Conservation (phyloP, 2,888 invertebrate species). For the Habrosyne pyritoides region DNA sequence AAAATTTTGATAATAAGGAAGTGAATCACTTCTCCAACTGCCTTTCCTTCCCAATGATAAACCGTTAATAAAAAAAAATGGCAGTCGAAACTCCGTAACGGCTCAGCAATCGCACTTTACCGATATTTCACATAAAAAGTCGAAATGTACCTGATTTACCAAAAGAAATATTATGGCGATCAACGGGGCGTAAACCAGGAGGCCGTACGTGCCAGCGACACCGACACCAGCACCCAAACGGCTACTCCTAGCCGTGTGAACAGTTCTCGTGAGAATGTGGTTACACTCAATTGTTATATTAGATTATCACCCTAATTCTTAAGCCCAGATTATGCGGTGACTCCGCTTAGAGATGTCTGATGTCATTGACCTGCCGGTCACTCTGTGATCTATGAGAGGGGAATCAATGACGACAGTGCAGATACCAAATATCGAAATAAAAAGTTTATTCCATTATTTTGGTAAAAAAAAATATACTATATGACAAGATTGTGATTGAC, state of each 20-base stretch:
- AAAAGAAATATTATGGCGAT: conserved; percentile 7
- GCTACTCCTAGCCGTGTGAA: conserved; percentile 57
- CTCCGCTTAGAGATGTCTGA: not conserved
- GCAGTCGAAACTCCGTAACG: conserved; percentile 29
- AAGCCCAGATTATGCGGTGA: conserved; percentile 11
- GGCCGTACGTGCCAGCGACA: conserved; percentile 57
- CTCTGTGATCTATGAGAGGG: not conserved
- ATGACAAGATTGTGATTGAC: no score
- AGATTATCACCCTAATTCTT: conserved; percentile 22
- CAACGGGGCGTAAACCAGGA: conserved; percentile 78
- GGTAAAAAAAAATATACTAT: no score
- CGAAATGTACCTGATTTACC: conserved; percentile 13
- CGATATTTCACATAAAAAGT: conserved; percentile 42
- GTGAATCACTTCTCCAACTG: not conserved
- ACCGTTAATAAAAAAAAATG: conserved; percentile 29
- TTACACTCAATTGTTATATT: conserved; percentile 43
- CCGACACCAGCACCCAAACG: conserved; percentile 56
- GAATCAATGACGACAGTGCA: not conserved
- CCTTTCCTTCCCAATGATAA: conserved; percentile 17
- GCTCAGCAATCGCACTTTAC: conserved; percentile 34
- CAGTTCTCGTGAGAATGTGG: conserved; percentile 72
- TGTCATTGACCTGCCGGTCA: not conserved
- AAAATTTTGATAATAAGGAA: not conserved
- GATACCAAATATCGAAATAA: no score
- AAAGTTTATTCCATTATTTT: no score